Conservation (phyloP, 2,113 vertebrate genomes). For the Xenopus laevis region DNA sequence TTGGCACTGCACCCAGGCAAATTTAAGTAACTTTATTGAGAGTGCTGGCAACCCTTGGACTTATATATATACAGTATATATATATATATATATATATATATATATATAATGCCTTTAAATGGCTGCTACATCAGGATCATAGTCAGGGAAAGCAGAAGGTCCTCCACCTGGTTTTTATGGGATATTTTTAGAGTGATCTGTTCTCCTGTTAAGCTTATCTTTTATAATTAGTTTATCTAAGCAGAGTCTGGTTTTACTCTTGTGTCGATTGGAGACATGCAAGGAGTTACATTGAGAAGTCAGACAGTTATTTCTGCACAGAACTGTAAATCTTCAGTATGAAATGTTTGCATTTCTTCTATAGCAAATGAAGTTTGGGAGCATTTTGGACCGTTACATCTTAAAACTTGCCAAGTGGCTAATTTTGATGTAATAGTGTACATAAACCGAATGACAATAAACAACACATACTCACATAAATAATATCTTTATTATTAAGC, state of each 20-base stretch:
- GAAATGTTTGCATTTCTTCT: background rate
- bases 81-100: too few relatives aligned
- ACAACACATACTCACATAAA: too few relatives aligned
- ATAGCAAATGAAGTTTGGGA: background rate
- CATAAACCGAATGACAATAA: too few relatives aligned
- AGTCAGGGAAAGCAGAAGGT: background rate
- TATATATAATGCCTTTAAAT: too few relatives aligned
- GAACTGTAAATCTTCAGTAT: background rate
- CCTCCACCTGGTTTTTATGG: constrained; percentile 30
- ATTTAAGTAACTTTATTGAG: too few relatives aligned
- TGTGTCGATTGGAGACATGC: constrained; percentile 24
- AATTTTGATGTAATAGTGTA: background rate
- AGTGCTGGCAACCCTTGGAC: too few relatives aligned
- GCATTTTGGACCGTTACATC: background rate
- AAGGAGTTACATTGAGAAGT: constrained; percentile 5
- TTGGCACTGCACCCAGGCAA: too few relatives aligned
- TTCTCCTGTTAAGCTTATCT: constrained; percentile 35
- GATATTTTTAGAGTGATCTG: constrained; percentile 41
- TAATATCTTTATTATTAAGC: too few relatives aligned
- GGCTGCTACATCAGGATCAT: too few relatives aligned
- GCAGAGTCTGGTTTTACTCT: constrained; percentile 37
- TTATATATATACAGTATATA: too few relatives aligned
- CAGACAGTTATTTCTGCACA: background rate
- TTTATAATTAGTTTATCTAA: constrained; percentile 42
- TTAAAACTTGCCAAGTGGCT: background rate